Percentiles rank a stretch among this genome's conserved stretches.
Evolutionary conservation across 37 sponge, comb jelly and placozoan genomes (phyloP).

Genomic region (Spongilla lacustris): DNA sequence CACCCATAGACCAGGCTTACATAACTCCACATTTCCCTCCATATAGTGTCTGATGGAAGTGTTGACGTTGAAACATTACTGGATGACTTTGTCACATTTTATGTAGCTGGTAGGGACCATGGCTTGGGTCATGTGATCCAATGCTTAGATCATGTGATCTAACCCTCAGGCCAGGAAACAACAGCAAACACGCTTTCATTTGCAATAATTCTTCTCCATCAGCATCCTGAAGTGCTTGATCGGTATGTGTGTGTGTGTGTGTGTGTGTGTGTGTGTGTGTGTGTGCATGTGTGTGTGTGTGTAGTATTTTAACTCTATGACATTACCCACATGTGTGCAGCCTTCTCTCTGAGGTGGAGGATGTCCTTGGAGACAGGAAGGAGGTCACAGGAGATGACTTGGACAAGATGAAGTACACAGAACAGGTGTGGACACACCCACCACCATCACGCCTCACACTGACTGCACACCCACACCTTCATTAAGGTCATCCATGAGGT

Average conservation of each 20-base stretch:
- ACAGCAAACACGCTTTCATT: not conserved
- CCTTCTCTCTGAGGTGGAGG: conserved; percentile 10
- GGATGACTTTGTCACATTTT: conserved; percentile 32
- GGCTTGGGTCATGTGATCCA: not conserved
- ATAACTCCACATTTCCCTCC: not conserved
- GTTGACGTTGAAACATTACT: conserved; percentile 13
- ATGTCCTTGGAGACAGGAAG: conserved; percentile 18
- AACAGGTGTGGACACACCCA: not conserved
- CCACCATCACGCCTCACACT: no score
- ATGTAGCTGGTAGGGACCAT: conserved; percentile 14
- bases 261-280: not conserved
- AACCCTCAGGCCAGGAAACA: not conserved
- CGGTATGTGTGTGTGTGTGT: not conserved
- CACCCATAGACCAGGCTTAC: not conserved
- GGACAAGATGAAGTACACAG: conserved; percentile 14
- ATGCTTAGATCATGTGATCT: not conserved
- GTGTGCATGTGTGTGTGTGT: not conserved
- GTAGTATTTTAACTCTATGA: not conserved
- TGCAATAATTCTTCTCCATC: conserved; percentile 1
- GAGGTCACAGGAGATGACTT: conserved; percentile 15
- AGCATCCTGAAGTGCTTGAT: not conserved
- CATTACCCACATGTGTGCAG: not conserved
- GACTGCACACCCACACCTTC: not conserved
- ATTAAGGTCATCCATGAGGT: not conserved
- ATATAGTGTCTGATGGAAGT: not conserved